Percentiles rank a stretch among this genome's conserved stretches.
phyloP scores from a whole-genome alignment of 2,797 vertebrate species.

The Anguilla anguilla region DNA sequence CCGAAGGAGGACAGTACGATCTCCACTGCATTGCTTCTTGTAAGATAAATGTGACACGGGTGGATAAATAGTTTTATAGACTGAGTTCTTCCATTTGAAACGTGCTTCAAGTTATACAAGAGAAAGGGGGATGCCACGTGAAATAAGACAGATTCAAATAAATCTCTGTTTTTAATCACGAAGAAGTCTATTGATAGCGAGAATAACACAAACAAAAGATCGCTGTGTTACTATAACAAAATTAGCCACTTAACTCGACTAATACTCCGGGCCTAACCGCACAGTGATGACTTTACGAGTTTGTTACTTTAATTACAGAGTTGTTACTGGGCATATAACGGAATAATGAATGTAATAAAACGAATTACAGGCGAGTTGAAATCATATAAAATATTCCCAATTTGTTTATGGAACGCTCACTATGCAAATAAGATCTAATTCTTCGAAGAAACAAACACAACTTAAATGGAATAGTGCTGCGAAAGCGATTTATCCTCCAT shows the following conservation, averaged over 20 bases:
- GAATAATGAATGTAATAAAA: conserved; percentile 91
- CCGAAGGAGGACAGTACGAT: background rate
- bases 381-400: conserved; percentile 80
- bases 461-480: background rate
- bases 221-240: conserved; percentile 66
- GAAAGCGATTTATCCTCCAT: background rate
- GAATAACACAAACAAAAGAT: conserved; percentile 32
- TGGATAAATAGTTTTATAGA: background rate
- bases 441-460: background rate
- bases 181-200: conserved; percentile 27
- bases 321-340: conserved; percentile 88
- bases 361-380: conserved; percentile 87
- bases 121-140: background rate
- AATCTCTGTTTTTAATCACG: conserved; percentile 23
- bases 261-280: conserved; percentile 79
- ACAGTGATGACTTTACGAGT: conserved; percentile 84
- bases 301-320: conserved; percentile 92
- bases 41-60: conserved; percentile 14
- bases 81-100: background rate
- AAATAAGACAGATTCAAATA: conserved; percentile 19
- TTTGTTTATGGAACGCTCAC: conserved; percentile 68
- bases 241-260: conserved; percentile 74
- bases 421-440: conserved; percentile 46
- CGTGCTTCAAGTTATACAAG: background rate
- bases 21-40: conserved; percentile 3